A percentile compares a stretch with the other conserved stretches of the same genome.
These are phyloP conservation scores for Philantomba maxwellii DNA, from an alignment of 2,113 vertebrate genomes.

Conservation along the genomic window DNA sequence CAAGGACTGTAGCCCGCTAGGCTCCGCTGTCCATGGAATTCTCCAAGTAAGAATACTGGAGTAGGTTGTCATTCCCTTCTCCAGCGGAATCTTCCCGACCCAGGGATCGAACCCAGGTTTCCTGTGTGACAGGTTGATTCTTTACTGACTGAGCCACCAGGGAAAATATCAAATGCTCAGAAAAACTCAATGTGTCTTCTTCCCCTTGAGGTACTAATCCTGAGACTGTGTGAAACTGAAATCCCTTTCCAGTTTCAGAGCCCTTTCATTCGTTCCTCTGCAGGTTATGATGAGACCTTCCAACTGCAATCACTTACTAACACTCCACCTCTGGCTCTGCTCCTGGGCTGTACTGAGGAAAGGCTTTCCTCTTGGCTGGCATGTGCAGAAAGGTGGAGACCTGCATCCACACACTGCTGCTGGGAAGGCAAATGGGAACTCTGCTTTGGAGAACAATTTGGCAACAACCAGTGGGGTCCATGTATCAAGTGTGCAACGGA, in stretches of 20 bases:
- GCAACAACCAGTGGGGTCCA: background rate
- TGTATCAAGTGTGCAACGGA: background rate
- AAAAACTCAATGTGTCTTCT: background rate
- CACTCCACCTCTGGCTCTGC: background rate
- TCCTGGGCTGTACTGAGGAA: background rate
- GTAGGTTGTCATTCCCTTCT: background rate
- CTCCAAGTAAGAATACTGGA: background rate
- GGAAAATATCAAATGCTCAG: background rate
- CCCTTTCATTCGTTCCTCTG: background rate
- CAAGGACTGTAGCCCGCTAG: background rate
- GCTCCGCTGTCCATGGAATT: background rate
- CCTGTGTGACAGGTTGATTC: background rate
- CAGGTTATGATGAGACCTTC: background rate
- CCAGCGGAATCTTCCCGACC: background rate
- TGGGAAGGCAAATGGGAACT: background rate
- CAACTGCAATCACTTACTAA: background rate
- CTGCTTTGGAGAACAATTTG: background rate
- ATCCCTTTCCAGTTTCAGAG: background rate
- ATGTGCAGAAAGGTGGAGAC: fast-evolving
- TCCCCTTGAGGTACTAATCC: background rate
- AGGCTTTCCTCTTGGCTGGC: background rate
- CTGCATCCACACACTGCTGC: fast-evolving
- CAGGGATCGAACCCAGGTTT: background rate
- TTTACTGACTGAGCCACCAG: background rate
- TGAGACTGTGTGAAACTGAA: background rate